These are phyloP conservation scores for Leptopilina clavipes DNA, from an alignment of 1,140 invertebrate genomes.

Conservation along the genomic window DNA sequence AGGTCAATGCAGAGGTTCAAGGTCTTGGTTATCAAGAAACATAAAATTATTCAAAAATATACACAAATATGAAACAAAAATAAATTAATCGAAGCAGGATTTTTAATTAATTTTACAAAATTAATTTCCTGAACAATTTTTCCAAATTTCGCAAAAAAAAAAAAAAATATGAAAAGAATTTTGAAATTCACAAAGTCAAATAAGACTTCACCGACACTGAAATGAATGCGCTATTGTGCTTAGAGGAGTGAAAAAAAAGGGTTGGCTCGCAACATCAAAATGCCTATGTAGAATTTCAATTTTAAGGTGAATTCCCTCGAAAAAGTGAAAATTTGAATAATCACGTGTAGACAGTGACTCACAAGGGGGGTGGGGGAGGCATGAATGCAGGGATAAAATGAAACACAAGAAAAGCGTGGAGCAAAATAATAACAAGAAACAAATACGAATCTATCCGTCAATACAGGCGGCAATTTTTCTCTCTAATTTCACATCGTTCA, in stretches of 20 bases:
- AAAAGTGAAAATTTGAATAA: too few relatives aligned
- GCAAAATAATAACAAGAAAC: constrained; percentile 55
- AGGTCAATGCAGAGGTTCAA: background rate
- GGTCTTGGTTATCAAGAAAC: background rate
- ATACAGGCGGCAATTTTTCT: constrained; percentile 42
- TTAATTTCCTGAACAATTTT: too few relatives aligned
- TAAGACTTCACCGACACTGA: background rate
- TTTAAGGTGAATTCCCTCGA: background rate
- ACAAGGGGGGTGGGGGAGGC: background rate
- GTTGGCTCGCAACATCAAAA: too few relatives aligned
- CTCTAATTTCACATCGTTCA: background rate
- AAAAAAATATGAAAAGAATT: too few relatives aligned
- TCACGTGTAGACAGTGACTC: too few relatives aligned
- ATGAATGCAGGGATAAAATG: constrained; percentile 21
- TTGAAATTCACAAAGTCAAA: background rate
- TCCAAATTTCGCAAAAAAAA: too few relatives aligned
- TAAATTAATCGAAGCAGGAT: too few relatives aligned
- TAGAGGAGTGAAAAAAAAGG: constrained; percentile 17
- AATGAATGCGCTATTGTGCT: constrained; percentile 18
- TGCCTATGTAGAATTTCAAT: background rate
- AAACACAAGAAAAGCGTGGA: constrained; percentile 54
- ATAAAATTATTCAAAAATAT: background rate
- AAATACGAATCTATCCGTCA: constrained; percentile 54
- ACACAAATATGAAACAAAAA: background rate
- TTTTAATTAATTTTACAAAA: too few relatives aligned